Evolutionary conservation across 2,888 invertebrate species (phyloP).

Genomic region (Caradrina kadenii): DNA sequence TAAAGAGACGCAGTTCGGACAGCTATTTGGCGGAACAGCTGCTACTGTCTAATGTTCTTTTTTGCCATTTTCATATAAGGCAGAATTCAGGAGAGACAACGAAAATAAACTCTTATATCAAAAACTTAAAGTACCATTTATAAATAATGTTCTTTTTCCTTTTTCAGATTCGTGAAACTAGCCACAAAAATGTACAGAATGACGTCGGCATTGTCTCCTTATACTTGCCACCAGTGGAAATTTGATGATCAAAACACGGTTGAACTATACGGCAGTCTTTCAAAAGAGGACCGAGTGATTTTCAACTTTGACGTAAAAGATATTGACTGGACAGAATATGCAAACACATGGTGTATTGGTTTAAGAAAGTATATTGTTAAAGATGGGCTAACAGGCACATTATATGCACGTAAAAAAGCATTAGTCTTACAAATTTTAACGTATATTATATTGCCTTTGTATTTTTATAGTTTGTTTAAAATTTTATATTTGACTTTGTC

Average conservation of each 20-base stretch:
- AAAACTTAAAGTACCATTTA: too few relatives aligned
- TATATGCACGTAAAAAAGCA: background rate
- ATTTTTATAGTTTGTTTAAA: slow-evolving; percentile 1
- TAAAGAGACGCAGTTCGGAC: too few relatives aligned
- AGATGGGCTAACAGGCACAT: slow-evolving; percentile 20
- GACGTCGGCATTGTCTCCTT: background rate
- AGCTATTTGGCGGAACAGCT: too few relatives aligned
- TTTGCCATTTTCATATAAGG: too few relatives aligned
- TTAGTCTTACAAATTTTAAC: background rate
- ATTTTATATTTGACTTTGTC: background rate
- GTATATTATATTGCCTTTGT: background rate
- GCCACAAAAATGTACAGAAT: slow-evolving; percentile 12
- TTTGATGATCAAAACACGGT: slow-evolving; percentile 25
- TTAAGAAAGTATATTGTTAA: slow-evolving; percentile 22
- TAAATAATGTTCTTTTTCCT: background rate
- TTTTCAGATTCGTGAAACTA: slow-evolving; percentile 22
- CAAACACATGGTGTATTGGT: fast-evolving
- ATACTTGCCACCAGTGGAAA: background rate
- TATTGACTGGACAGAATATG: slow-evolving; percentile 18
- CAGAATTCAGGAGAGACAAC: too few relatives aligned
- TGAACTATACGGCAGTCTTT: slow-evolving; percentile 12
- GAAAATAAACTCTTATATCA: too few relatives aligned
- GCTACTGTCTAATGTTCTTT: too few relatives aligned
- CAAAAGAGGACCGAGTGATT: slow-evolving; percentile 15
- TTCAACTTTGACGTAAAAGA: slow-evolving; percentile 25